A percentile compares a stretch with the other conserved stretches of the same genome.
phyloP scores from a whole-genome alignment of 2,888 invertebrate species.

The Cheilosia grossa region DNA sequence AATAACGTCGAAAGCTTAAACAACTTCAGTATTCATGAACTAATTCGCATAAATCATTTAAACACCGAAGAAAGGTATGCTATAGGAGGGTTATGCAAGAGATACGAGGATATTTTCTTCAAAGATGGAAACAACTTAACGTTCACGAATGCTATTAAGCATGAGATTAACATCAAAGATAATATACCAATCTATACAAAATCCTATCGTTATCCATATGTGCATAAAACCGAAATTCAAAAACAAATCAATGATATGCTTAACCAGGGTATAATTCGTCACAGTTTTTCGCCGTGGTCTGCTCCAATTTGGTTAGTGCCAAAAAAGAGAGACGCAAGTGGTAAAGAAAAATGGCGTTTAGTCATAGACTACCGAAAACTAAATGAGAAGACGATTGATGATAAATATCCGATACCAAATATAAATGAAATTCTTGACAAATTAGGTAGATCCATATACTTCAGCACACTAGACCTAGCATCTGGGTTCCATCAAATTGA shows the following conservation, averaged over 20 bases:
- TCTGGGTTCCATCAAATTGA: too few relatives aligned
- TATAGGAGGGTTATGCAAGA: not conserved
- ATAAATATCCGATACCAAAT: too few relatives aligned
- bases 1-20: not conserved
- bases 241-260: conserved; percentile 77
- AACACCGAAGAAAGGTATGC: conserved; percentile 21
- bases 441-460: too few relatives aligned
- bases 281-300: conserved; percentile 34
- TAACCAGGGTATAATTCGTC: conserved; percentile 76
- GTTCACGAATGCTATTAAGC: conserved; percentile 57
- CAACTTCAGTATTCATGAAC: not conserved
- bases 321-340: too few relatives aligned
- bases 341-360: too few relatives aligned
- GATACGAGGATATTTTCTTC: conserved; percentile 44
- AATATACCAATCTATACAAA: conserved; percentile 74
- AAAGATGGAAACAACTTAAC: conserved; percentile 44
- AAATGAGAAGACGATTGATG: too few relatives aligned
- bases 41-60: not conserved
- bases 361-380: too few relatives aligned
- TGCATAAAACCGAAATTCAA: conserved; percentile 78
- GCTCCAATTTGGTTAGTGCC: not conserved
- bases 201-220: conserved; percentile 78
- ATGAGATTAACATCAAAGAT: conserved; percentile 55
- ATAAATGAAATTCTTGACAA: too few relatives aligned
- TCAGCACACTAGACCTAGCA: too few relatives aligned